These are phyloP conservation scores for Philonicus albiceps DNA, from an alignment of 2,888 invertebrate species.

Conservation along the genomic window DNA sequence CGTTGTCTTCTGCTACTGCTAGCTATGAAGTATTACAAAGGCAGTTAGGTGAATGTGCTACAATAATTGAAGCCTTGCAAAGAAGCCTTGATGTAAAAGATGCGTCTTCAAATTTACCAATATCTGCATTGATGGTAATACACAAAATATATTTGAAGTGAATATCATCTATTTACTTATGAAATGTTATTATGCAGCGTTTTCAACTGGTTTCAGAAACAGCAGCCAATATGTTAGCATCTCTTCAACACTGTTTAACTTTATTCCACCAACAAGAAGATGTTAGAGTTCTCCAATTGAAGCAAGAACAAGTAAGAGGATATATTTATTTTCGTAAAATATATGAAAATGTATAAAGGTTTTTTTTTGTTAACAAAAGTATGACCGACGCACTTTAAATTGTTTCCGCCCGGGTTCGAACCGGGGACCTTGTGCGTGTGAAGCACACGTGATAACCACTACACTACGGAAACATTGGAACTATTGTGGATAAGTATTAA, in stretches of 20 bases:
- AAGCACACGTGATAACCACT: slow-evolving; percentile 65
- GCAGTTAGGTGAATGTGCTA: slow-evolving; percentile 66
- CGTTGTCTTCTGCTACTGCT: slow-evolving; percentile 67
- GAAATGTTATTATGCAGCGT: slow-evolving; percentile 42
- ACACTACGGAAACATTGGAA: slow-evolving; percentile 60
- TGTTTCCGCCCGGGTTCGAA: slow-evolving; percentile 65
- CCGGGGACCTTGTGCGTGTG: slow-evolving; percentile 66
- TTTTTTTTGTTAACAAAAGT: background rate
- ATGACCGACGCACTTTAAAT: background rate
- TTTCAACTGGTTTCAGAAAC: slow-evolving; percentile 66
- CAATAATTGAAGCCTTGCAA: slow-evolving; percentile 65
- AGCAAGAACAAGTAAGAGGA: slow-evolving; percentile 50
- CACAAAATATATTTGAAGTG: background rate
- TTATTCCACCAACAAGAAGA: slow-evolving; percentile 72
- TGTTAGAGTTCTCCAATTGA: slow-evolving; percentile 60
- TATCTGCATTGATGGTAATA: slow-evolving; percentile 53
- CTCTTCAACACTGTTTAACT: slow-evolving; percentile 70
- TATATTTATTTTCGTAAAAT: too few species aligned
- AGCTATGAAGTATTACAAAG: slow-evolving; percentile 67
- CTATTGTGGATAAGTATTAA: background rate
- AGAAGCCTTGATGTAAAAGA: slow-evolving; percentile 60
- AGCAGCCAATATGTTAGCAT: slow-evolving; percentile 67
- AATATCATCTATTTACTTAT: background rate
- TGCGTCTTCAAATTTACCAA: slow-evolving; percentile 51
- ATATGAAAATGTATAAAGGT: too few species aligned